Evolutionary conservation across 2,113 vertebrate genomes (phyloP), one percentile per base, ranked within the genome.

Genomic region (Calyptomena viridis): DNA sequence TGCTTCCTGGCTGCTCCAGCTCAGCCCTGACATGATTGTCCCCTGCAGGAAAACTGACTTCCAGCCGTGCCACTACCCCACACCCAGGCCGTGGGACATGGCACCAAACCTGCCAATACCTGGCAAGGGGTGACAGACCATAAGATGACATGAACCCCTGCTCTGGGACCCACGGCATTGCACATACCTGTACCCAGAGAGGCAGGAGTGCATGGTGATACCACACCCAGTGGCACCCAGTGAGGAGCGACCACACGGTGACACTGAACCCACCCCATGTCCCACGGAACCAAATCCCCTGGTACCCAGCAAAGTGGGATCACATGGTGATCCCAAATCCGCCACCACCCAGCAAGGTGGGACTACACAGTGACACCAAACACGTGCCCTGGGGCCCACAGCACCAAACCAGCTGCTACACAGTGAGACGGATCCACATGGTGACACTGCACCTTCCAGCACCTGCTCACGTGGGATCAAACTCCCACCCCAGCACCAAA

Each of bases 41-140:
- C 40, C 11, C 63, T 76, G 2, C 37, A 6, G 25, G 20, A 21
- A 22, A 17, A 12, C 25, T 13, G 50, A 2, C 35, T 60, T 13
- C 15, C 0, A 53, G 73, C 37, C 14, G 4, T 55, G 25, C 27
- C 2, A 62, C 27, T 49, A 62, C 42, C n/a, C 42, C 1, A 1
- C 28, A 5, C 4, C 47, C 68, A 46, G 10, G 21, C 47, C 8
- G 8, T 19, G 77, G 67, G 56, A 28, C 58, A 40, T 4, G 10
- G 37, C 60, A 28, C 53, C 8, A 21, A 28, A n/a, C 14, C 19
- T 1, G 3, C 42, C 64, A 33, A 52, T 19, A 30, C 25, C 20
- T 1, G 25, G 40, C 52, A 20, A 7, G 44, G 71, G 12, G 37
- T 20, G 56, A 40, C 37, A 27, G 40, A 40, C 60, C 39, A 30